A percentile compares a stretch with the other conserved stretches of the same genome.
Conservation (phyloP, 2,888 invertebrate genomes). For the Bellardia pandia region DNA sequence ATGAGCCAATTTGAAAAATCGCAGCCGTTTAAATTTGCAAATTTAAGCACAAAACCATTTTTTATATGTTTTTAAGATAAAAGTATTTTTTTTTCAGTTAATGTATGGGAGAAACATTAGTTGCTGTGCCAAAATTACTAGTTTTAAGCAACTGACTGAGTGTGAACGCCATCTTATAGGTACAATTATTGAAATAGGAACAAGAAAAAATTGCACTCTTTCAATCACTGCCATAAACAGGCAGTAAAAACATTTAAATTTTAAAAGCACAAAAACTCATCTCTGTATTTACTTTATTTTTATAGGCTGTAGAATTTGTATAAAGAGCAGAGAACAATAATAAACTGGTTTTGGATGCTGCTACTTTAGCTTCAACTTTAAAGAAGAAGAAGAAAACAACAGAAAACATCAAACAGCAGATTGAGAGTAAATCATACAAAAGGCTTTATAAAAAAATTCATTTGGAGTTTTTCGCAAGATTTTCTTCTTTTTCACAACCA, state of each 20-base stretch:
- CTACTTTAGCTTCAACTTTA: conserved; percentile 46
- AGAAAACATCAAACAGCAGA: conserved; percentile 47
- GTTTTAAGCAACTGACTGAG: too few relatives aligned
- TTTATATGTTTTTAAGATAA: too few relatives aligned
- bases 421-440: conserved; percentile 41
- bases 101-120: too few relatives aligned
- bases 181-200: too few relatives aligned
- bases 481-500: not conserved
- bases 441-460: conserved; percentile 60
- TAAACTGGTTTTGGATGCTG: conserved; percentile 67
- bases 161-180: too few relatives aligned
- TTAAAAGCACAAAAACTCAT: conserved; percentile 47
- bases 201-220: conserved; percentile 2
- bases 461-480: conserved; percentile 9
- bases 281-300: conserved; percentile 31
- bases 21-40: too few relatives aligned
- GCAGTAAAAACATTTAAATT: conserved; percentile 33
- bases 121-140: too few relatives aligned
- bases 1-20: too few relatives aligned
- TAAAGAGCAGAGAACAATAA: conserved; percentile 48
- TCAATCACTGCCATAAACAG: conserved; percentile 26
- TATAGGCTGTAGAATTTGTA: conserved; percentile 22
- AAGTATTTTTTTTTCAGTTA: too few relatives aligned
- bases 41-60: too few relatives aligned
- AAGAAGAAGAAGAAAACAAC: conserved; percentile 39